phyloP scores from a whole-genome alignment of 2,888 invertebrate genomes.

The Tortricodes alternella region DNA sequence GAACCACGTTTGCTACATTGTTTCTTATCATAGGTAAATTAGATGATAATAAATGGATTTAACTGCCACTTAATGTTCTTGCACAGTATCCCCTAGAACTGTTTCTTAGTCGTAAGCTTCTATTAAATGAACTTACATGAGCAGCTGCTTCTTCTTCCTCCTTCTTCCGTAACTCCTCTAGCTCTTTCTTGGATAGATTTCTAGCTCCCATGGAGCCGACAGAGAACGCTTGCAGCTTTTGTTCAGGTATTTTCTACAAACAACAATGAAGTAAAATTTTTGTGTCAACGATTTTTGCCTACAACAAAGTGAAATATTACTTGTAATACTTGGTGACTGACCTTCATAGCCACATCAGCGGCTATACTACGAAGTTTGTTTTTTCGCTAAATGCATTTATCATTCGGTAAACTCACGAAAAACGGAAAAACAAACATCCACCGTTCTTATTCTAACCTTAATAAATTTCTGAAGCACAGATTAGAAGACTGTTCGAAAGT shows the following conservation, averaged over 20 bases:
- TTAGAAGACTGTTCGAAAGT: background rate
- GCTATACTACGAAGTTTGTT: background rate
- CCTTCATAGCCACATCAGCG: conserved; percentile 20
- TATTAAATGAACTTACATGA: conserved; percentile 83
- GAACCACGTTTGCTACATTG: too few relatives aligned
- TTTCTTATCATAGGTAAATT: too few relatives aligned
- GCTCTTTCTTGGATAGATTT: conserved; percentile 89
- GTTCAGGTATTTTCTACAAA: conserved; percentile 84
- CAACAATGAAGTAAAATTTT: background rate
- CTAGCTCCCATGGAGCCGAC: conserved; percentile 86
- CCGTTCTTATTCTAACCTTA: too few relatives aligned
- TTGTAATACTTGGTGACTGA: background rate
- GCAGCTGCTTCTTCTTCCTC: conserved; percentile 96
- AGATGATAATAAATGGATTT: too few relatives aligned
- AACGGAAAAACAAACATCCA: background rate
- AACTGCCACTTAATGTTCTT: too few relatives aligned
- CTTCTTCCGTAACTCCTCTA: conserved; percentile 93
- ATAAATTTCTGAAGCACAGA: too few relatives aligned
- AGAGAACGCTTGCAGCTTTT: conserved; percentile 84
- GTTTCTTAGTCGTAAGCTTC: background rate
- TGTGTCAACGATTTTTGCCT: background rate
- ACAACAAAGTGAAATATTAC: background rate
- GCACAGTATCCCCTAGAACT: background rate
- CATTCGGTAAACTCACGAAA: background rate
- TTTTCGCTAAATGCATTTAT: background rate